Base-by-base conservation (phyloP, 2,113 vertebrate species). In the Anser cygnoides region DNA sequence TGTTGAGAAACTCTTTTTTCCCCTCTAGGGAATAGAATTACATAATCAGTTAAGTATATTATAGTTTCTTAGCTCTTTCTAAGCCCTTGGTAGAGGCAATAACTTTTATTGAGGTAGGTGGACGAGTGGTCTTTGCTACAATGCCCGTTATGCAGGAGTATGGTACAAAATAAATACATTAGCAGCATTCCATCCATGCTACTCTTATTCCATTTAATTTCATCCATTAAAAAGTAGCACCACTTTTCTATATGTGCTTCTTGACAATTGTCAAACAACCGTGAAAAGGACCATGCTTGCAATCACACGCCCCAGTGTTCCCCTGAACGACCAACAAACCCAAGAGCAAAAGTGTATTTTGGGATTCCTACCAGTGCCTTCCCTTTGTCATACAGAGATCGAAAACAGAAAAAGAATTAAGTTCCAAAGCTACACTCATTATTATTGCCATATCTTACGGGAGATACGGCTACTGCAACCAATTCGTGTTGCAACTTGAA, bases 401-500 rank as follows among this genome's bases (percentile, higher is more conserved):
- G 63, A 80, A 92, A 92, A 66, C 66, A 93, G 73, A 90, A 43
- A 81, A 66, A 46, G 81, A 92, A 87, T 89, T 83, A 77, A 43
- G 55, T 92, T 91, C 59, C 74, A 87, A 90, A 89, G 79, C 52
- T 28, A 31, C 75, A 67, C 68, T 87, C 74, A 87, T 96, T 95
- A 92, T 87, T 93, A 73, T 6, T 7, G 89, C 89, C 84, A 28
- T 35, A 52, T 14, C 90, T 94, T 94, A 63, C 16, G 73, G 59
- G 72, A 87, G 71, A 66, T 54, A 62, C 6, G 4, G 83, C 73
- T 77, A 65, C 77, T 77, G 86, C 84, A 87, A 71, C 84, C 84
- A 92, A 35, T 91, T 87, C 91, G 66, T 91, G 70, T 28, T 89
- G 84, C 89, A 93, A 81, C 91, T 91, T 91, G 46, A 95, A 96